These are phyloP conservation scores for Acanthurus leucopareius DNA, from an alignment of 2,797 vertebrate species.

Conservation along the genomic window DNA sequence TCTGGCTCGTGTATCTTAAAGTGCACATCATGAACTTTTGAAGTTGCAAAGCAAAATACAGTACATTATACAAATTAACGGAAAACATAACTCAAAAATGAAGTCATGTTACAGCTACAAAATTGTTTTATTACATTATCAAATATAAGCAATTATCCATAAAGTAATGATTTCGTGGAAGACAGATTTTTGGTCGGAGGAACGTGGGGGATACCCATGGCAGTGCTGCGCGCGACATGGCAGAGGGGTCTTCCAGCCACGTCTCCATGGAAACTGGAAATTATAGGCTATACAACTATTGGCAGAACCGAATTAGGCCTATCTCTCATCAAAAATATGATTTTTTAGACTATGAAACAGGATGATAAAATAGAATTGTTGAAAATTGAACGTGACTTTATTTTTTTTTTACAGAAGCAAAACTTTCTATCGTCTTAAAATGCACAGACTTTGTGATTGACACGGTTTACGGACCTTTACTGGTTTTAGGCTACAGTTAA, in stretches of 20 bases:
- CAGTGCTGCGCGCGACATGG: constrained; percentile 83
- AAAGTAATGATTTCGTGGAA: constrained; percentile 76
- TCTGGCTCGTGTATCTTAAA: constrained; percentile 87
- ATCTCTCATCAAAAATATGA: constrained; percentile 65
- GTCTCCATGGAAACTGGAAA: constrained; percentile 76
- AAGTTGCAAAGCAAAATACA: constrained; percentile 84
- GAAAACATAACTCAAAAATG: constrained; percentile 69
- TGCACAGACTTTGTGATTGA: constrained; percentile 71
- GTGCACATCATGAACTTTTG: constrained; percentile 90
- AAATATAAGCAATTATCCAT: constrained; percentile 65
- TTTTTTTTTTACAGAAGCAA: constrained; percentile 47
- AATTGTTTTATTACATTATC: constrained; percentile 58
- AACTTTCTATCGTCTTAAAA: constrained; percentile 39
- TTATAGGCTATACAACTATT: constrained; percentile 71
- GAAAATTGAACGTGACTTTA: constrained; percentile 50
- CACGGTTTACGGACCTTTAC: constrained; percentile 64
- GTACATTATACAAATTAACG: constrained; percentile 52
- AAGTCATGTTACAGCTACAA: constrained; percentile 57
- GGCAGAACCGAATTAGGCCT: constrained; percentile 82
- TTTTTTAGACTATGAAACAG: constrained; percentile 61
- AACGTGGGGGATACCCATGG: constrained; percentile 82
- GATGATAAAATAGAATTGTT: constrained; percentile 62
- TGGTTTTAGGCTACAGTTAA: constrained; percentile 14
- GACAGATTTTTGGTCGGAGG: constrained; percentile 80
- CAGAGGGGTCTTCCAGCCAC: constrained; percentile 81